Evolutionary conservation across 2,113 vertebrate genomes (phyloP), one percentile per base, ranked within the genome.

Genomic region (Balaeniceps rex): DNA sequence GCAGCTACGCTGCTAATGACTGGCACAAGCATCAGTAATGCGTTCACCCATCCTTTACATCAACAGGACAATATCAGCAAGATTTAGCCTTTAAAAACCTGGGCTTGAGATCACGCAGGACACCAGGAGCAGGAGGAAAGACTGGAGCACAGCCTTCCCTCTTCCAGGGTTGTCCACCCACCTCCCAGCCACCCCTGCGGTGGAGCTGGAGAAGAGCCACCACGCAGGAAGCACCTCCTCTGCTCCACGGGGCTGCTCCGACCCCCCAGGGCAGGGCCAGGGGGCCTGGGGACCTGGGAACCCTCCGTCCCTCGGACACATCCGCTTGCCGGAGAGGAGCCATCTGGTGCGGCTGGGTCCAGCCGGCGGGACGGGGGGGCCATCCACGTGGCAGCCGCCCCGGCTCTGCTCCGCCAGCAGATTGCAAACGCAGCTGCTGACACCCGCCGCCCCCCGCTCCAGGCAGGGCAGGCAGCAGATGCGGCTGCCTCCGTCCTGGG

Each of bases 141-240:
- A 21, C 49, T 22, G 10, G 19, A 78, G n/a, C 57, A 69, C 26
- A 51, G 44, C 34, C 17, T 68, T 42, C 47, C 28, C n/a, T 71
- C 33, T 0, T 36, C 42, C 33, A 0, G 0, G 61, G n/a, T 19
- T 6, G 24, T 36, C n/a, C 47, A 55, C 40, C 29, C n/a, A 46
- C 23, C 12, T 36, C 40, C 42, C 3, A 6, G 29, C 14, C 47
- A 54, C 15, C 23, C 29, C 40, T n/a, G 68, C 16, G 14, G 15
- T 54, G 47, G 34, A 47, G 61, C 42, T 86, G 64, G 65, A 78
- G 36, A 40, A 81, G 19, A 79, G 36, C 46, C 47, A 66, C 23
- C 47, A 28, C 0, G 0, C 8, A 11, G 44, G 57, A 70, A 29
- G 17, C 10, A 44, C 5, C 61, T 46, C 51, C 44, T 64, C 33